These are phyloP conservation scores for Tribolium freemani DNA, from an alignment of 2,888 invertebrate species.

Conservation along the genomic window DNA sequence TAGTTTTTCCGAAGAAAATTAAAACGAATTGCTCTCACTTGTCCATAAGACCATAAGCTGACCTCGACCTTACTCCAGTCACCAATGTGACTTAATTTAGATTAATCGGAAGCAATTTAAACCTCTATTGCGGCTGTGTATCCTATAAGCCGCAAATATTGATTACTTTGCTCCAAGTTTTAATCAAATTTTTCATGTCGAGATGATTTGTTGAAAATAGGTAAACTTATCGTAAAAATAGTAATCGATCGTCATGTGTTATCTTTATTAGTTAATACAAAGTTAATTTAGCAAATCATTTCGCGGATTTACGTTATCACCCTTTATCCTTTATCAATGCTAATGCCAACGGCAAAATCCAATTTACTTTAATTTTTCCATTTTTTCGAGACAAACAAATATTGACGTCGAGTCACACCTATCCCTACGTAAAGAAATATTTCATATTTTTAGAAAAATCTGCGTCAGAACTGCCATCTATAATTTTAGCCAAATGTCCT, in stretches of 20 bases:
- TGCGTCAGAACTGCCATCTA: neutral
- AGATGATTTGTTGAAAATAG: neutral
- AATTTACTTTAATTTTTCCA: no score
- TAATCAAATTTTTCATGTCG: neutral
- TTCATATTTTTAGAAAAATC: neutral
- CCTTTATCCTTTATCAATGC: no score
- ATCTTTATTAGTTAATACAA: no score
- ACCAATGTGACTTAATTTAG: neutral
- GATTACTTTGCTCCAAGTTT: constrained; percentile 11
- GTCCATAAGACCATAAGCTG: neutral
- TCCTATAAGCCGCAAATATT: constrained; percentile 2
- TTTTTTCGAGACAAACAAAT: neutral
- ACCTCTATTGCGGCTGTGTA: neutral
- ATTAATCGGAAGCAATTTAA: constrained; percentile 16
- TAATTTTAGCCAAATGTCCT: neutral
- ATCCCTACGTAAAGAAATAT: neutral
- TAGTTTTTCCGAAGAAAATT: neutral
- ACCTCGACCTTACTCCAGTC: neutral
- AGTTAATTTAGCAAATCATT: no score
- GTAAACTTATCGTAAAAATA: neutral
- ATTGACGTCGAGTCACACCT: constrained; percentile 2
- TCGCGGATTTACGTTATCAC: no score
- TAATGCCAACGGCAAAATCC: no score
- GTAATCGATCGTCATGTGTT: no score
- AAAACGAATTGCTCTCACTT: neutral